Evolutionary conservation across 2,113 vertebrate species (phyloP), one percentile per base, ranked within the genome.

Genomic region (Montifringilla adamsi): DNA sequence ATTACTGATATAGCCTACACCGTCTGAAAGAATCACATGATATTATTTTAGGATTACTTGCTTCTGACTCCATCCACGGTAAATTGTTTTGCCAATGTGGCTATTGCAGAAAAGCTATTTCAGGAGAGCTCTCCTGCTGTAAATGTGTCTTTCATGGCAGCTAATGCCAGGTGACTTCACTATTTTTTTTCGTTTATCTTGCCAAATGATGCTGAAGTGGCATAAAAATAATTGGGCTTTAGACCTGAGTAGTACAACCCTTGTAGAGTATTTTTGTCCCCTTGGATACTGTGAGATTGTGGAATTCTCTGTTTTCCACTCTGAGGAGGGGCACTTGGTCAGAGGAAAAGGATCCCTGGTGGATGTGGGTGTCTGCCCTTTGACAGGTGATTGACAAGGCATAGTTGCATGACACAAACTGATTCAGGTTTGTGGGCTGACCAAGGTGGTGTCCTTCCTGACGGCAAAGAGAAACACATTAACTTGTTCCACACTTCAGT

Each of bases 371-470:
- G 37, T 82, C 67, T 56, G 31, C 72, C 35, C 11, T 11, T 46
- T 28, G 41, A 13, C 21, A 64, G 24, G 12, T 60, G 76, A 44
- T 37, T 88, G 87, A 44, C 70, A 64, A 55, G 44, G 13, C 44
- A 30, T 3, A 28, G 31, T 31, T 0, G 0, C 1, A 0, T 8
- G 9, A 23, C 33, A 35, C 15, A n/a, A 19, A 68, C 44, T 18
- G 24, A 26, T 56, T 70, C 22, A 2, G 41, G 31, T 66, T 73
- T 73, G 6, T 35, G 47, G n/a, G 41, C 44, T 85, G 52, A 39
- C 31, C 41, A 19, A 31, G 10, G 50, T 68, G 37, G 15, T 52
- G 21, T 16, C 49, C 20, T 81, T 81, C 37, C 50, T 49, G 56
- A 27, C 0, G 4, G 31, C 58, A 26, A 37, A 60, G 39, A 78